Conservation (phyloP, 2,113 vertebrate species). For the Tringa solitaria region DNA sequence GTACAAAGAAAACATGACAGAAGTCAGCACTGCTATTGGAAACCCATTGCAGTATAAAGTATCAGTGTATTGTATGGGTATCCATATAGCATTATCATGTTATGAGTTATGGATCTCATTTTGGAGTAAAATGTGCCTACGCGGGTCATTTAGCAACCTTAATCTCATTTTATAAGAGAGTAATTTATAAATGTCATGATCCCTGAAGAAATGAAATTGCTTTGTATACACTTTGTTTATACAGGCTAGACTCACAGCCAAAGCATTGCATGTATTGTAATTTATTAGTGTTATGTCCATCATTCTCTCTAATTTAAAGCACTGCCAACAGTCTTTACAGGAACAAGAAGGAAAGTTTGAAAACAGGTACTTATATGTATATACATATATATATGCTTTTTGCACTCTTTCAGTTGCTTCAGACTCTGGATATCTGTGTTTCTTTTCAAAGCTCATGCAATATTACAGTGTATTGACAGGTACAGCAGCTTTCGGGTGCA, state of each 20-base stretch:
- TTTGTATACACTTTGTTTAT: slow-evolving; percentile 23
- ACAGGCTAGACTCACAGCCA: background rate
- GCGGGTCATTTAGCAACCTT: slow-evolving; percentile 43
- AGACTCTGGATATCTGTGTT: background rate
- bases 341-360: background rate
- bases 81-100: background rate
- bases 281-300: background rate
- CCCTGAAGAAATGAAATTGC: slow-evolving; percentile 48
- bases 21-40: background rate
- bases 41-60: background rate
- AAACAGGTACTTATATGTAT: background rate
- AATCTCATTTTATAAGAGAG: slow-evolving; percentile 50
- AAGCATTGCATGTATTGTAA: background rate
- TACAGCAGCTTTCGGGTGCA: background rate
- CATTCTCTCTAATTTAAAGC: background rate
- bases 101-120: slow-evolving; percentile 54
- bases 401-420: background rate
- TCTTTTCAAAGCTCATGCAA: background rate
- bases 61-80: background rate
- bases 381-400: background rate
- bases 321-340: background rate
- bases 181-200: slow-evolving; percentile 57
- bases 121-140: slow-evolving; percentile 50
- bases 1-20: slow-evolving; percentile 3
- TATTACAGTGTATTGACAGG: background rate